Base-by-base conservation (phyloP, 2,113 vertebrate species). In the Ardeotis arabs region DNA sequence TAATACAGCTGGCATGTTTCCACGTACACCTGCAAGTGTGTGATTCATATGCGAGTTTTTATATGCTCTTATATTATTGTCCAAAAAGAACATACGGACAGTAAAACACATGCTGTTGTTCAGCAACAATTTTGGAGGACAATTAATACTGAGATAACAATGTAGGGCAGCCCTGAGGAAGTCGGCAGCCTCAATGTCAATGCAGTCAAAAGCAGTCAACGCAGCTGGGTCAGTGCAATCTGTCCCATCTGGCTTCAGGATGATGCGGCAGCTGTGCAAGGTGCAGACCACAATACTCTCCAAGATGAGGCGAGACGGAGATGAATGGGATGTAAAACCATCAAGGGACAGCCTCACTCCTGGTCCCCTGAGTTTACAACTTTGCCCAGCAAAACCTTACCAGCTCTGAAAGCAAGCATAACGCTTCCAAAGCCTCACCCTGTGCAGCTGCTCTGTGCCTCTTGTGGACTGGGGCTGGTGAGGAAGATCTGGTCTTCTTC, bases 371-470 rank as follows among this genome's bases (percentile, higher is more conserved):
- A 74, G 37, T 3, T 4, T 29, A 52, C 4, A 27, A 1, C 17
- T 77, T 37, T 35, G 22, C 56, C 2, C 7, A 68, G 12, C 3
- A 58, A 91, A 84, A 49, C 6, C 19, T 64, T 20, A 31, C 8
- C 39, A 20, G 13, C 27, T 79, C 66, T 24, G 19, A 76, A 75
- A 52, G 10, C 19, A 75, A 28, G 1, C 1, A 1, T 14, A 75
- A 55, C 1, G 0, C 27, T 69, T 84, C 25, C 66, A 84, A 37
- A 39, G 9, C 33, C 22, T 9, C 3, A 49, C 3, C 14, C 27
- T 27, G 17, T 2, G 6, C 0, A 4, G 18, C 50, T 70, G 35
- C 39, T 74, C 25, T 80, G 17, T 29, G 20, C 7, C 24, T 27
- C 45, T 35, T 2, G 0, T 14, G 29, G 56, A 10, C 39, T 67